A percentile compares a stretch with the other conserved stretches of the same genome.
Evolutionary conservation across 2,797 vertebrate genomes (phyloP).

Genomic region (Heliangelus exortis): DNA sequence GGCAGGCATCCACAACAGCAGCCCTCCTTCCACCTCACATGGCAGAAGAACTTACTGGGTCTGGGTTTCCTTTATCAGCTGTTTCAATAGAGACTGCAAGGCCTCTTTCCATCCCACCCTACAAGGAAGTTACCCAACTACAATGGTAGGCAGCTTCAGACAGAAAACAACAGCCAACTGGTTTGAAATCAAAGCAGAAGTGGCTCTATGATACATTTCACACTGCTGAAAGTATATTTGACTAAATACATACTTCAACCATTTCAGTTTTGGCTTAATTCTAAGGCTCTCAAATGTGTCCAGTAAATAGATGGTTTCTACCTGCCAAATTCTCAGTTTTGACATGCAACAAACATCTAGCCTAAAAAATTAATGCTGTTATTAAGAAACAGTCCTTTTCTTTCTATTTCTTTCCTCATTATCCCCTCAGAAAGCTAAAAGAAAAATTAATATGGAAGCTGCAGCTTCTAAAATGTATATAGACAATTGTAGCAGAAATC

Average conservation of each 20-base stretch:
- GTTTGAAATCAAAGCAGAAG: constrained; percentile 46
- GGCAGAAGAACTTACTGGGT: not conserved
- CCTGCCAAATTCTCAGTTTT: not conserved
- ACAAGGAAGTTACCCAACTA: not conserved
- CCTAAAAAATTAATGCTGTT: not conserved
- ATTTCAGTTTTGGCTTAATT: not conserved
- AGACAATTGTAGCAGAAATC: not conserved
- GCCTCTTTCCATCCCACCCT: not conserved
- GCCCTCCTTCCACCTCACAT: not conserved
- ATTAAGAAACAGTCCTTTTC: not conserved
- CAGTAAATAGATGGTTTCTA: not conserved
- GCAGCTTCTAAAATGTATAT: not conserved
- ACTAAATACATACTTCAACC: not conserved
- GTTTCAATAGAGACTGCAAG: not conserved
- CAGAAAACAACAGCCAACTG: constrained; percentile 9
- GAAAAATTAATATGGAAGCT: not conserved
- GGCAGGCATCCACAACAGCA: not conserved
- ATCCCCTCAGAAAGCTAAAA: not conserved
- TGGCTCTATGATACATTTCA: not conserved
- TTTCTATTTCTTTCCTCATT: not conserved
- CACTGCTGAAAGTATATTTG: not conserved
- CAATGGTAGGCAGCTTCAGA: not conserved
- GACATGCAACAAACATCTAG: not conserved
- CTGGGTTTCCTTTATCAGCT: not conserved
- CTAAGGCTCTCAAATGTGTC: constrained; percentile 6